Base-by-base conservation (phyloP, 2,888 invertebrate species). In the Gymnoscelis rufifasciata region DNA sequence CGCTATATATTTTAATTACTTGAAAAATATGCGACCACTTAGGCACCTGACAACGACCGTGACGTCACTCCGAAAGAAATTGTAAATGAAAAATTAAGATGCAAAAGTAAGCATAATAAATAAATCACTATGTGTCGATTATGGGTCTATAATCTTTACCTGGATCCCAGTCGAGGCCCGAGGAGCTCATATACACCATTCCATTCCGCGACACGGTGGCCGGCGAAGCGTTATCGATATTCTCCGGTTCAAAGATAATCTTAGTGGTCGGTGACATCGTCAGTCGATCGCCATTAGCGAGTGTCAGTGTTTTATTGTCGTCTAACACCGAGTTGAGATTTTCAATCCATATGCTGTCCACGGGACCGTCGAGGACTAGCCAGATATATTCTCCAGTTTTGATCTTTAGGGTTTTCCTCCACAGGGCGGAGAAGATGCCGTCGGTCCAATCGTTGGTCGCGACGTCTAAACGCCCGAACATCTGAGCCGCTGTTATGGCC, bases 391-490 rank as follows among this genome's bases (percentile, higher is more conserved):
- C 98, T 2, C 92, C 94, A 57, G 93, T 92, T 82, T 96, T 97
- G 0, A 95, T 86, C 80, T 96, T 96, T 1, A 97, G 89, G 0
- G 98, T 97, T 82, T 97, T 97, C 28, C 98, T 90, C 98, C 98
- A 98, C 0, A 98, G 86, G 0, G 98, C 97, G 0, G 98, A 97
- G 81, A 98, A 98, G 66, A 98, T 97, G 4, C 98, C 98, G 75
- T 98, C 98, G 0, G 98, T 98, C 98, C 98, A 98, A 71, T 98
- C 98, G 70, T 98, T 98, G 1, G 98, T 98, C 1, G 98, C 97
- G 0, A 98, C 98, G 71, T 98, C 98, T 13, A 98, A 86, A 19
- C 97, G 91, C 0, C 98, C 98, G 74, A 98, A 98, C 98, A 98
- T 98, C 89, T 98, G 98, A 0, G 97, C 93, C 0, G 98, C 96